Base-by-base conservation (phyloP, 2,888 invertebrate species). In the Anarsia innoxiella region DNA sequence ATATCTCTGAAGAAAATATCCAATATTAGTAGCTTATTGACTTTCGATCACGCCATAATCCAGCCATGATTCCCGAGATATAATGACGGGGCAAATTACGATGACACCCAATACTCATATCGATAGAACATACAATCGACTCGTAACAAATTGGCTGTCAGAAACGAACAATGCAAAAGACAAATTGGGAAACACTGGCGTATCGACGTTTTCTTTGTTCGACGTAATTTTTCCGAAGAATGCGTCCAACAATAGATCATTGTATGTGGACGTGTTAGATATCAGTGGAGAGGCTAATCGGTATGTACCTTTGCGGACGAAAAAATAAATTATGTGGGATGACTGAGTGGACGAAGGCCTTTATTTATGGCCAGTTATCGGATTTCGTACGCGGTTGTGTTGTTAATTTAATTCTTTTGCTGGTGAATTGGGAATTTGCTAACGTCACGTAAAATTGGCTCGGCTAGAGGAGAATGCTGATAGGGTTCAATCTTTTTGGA, bases 131-230 rank as follows among this genome's bases (percentile, higher is more conserved):
- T 43, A 58, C 45, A 48, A 53, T 53, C 57, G 51, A 37, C 50
- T 49, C 47, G 36, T 52, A 44, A 60, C 56, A 70, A 68, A 70
- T 65, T 66, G 52, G 51, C 56, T 53, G 61, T 59, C 61, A 62
- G 49, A 44, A 28, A 40, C 51, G 48, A 65, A 73, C 72, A 75
- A 75, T 70, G 51, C 53, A 45, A 42, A 52, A 66, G 67, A 70
- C 66, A 73, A 75, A 75, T 74, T 70, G 66, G 63, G 60, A 61
- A 65, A 63, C 56, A 64, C 51, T 58, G 60, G 59, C 63, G 59
- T 66, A 69, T 72, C 58, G 69, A 61, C 65, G 45, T 57, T 56
- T 60, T 56, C 59, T 60, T 74, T 74, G 73, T 72, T 65, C 55
- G 46, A 44, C 40, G 59, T 63, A 66, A 72, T 75, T 72, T 69